Base-by-base conservation (phyloP, 2,797 vertebrate species). In the Falco naumanni region DNA sequence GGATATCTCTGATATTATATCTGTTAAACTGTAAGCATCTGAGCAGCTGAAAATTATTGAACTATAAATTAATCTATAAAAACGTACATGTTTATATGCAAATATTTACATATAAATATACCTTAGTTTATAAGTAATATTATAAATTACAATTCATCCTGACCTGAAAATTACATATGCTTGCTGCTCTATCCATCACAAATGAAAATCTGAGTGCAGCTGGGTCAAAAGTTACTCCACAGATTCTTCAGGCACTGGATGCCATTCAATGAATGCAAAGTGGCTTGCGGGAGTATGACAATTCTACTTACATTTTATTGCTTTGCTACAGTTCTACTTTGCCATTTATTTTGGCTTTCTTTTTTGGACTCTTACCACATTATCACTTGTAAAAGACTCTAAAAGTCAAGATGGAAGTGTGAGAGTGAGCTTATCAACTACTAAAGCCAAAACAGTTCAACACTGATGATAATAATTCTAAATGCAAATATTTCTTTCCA, bases 191-290 rank as follows among this genome's bases (percentile, higher is more conserved):
- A 84, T 37, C 81, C 43, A 41, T n/a, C 2, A 1, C 60, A 89
- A 90, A 89, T 39, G 57, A 79, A 90, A 95, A 82, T 76, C 77
- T 71, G 66, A 94, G 92, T 66, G 54, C 31, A 87, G 45, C 45
- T 66, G 34, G 84, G 94, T 79, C 93, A 95, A 50, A 95, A 94
- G 70, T 89, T 89, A 37, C 14, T 72, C n/a, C 53, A 63, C 51
- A 4, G 10, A 79, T 69, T 95, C 89, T 85, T 71, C 57, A 82
- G 53, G 60, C 63, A 47, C 53, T 15, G 22, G 45, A 60, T 77
- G 71, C 5, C 65, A 18, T n/a, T 65, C 69, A 47, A 6, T 87
- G 88, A 87, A 96, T 94, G 71, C 45, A 84, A 94, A 96, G 75
- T 70, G 61, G 26, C 13, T 77, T 64, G 64, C 3, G 8, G 53